Evolutionary conservation across 2,888 invertebrate genomes (phyloP).

Genomic region (Liodrosophila aerea): DNA sequence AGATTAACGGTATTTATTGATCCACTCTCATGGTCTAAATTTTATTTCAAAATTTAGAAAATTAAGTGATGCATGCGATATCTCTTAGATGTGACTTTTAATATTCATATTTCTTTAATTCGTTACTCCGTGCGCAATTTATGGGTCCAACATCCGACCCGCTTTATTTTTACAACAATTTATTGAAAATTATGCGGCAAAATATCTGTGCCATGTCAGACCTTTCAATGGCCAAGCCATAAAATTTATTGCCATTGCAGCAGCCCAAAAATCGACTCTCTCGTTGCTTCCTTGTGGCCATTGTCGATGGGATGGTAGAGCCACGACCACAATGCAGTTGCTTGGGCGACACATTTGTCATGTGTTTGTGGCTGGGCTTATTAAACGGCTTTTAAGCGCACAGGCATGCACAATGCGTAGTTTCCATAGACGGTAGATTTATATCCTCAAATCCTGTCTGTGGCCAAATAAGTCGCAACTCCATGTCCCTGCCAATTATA

Average conservation of each 20-base stretch:
- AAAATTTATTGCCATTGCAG: conserved; percentile 65
- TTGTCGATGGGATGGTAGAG: neutral
- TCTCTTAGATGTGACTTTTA: too few relatives aligned
- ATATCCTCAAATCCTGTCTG: conserved; percentile 30
- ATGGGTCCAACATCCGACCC: neutral
- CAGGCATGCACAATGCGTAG: conserved; percentile 42
- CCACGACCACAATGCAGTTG: conserved; percentile 34
- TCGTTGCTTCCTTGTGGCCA: neutral
- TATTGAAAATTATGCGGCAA: conserved; percentile 71
- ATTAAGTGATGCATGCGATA: too few relatives aligned
- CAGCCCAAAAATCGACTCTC: conserved; percentile 23
- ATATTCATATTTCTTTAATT: neutral
- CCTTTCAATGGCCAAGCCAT: conserved; percentile 51
- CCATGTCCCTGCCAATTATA: conserved; percentile 46
- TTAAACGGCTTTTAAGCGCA: conserved; percentile 73
- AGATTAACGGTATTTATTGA: too few relatives aligned
- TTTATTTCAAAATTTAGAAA: too few relatives aligned
- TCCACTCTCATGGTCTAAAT: too few relatives aligned
- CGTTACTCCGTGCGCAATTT: too few relatives aligned
- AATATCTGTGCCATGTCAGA: conserved; percentile 65
- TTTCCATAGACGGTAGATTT: conserved; percentile 61
- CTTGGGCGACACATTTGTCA: conserved; percentile 62
- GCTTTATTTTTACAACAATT: conserved; percentile 24
- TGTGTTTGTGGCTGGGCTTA: conserved; percentile 64
- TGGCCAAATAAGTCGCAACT: conserved; percentile 33